These are phyloP conservation scores for Cantharis nigra DNA, from an alignment of 2,888 invertebrate genomes.

Conservation along the genomic window DNA sequence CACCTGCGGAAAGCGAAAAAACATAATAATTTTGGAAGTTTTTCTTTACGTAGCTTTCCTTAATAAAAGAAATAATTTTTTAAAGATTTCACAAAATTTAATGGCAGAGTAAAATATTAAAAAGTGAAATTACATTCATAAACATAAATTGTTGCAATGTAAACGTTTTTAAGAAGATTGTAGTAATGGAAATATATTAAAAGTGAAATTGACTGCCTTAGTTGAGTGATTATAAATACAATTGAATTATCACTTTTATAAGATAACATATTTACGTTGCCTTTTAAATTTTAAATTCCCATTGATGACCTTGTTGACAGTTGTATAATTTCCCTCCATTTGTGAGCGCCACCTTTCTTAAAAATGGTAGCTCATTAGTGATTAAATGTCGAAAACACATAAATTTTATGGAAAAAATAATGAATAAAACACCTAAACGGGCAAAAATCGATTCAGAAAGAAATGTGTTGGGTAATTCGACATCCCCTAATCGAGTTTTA, in stretches of 20 bases:
- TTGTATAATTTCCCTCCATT: slow-evolving; percentile 36
- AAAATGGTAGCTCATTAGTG: slow-evolving; percentile 34
- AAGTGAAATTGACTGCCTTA: not conserved
- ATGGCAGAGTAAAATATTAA: not conserved
- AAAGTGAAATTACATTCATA: not conserved
- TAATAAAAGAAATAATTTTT: not conserved
- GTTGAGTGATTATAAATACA: not conserved
- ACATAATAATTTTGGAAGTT: not conserved
- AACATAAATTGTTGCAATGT: not conserved
- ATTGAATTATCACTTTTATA: not conserved
- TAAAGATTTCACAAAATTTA: not conserved
- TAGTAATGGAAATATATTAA: not conserved
- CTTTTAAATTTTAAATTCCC: slow-evolving; percentile 37
- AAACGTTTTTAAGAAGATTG: not conserved
- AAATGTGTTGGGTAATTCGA: slow-evolving; percentile 21
- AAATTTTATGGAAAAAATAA: slow-evolving; percentile 30
- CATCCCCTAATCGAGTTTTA: slow-evolving; percentile 31
- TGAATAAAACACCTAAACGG: slow-evolving; percentile 37
- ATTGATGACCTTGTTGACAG: slow-evolving; percentile 26
- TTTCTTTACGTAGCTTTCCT: not conserved
- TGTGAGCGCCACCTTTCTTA: slow-evolving; percentile 34
- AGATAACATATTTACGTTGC: slow-evolving; percentile 14
- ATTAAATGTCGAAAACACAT: slow-evolving; percentile 25
- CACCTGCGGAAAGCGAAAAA: not conserved
- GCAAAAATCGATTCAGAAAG: slow-evolving; percentile 27